Evolutionary conservation across 2,113 vertebrate genomes (phyloP), one percentile per base, ranked within the genome.

Genomic region (Rhineura floridana): DNA sequence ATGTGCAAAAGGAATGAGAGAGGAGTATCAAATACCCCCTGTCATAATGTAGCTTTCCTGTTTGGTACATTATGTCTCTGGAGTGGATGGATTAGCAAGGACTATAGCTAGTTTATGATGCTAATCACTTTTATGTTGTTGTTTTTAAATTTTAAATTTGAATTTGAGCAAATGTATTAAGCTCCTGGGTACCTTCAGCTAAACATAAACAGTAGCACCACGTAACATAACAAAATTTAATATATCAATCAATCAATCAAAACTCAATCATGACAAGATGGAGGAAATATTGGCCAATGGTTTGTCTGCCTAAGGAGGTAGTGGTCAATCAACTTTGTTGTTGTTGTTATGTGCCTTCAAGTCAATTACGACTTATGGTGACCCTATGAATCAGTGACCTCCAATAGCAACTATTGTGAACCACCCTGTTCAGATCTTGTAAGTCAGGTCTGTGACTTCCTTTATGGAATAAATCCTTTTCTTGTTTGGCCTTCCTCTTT

Each of bases 141-240:
- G 19, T 50, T 30, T 59, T 82, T 73, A 59, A 42, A 48, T 44
- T 36, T 25, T 46, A 3, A 23, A 65, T n/a, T 36, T 65, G 69
- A n/a, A 21, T n/a, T 82, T n/a, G 28, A 87, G 42, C 33, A 88
- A 62, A 28, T 3, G 1, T 87, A 83, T 21, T 85, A 69, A 90
- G 23, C 12, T 70, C 30, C 46, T 25, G 13, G 30, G 9, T 70
- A 8, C 55, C 77, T 79, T 52, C 33, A n/a, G 50, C 33, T 19
- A 6, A 80, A 75, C 42, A 42, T 39, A 73, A 39, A 73, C 42
- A 42, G 23, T 59, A 59, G 21, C 8, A 33, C 42, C 25, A 39
- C 48, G 23, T 25, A 62, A 39, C 72, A 44, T 65, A 75, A 59
- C 48, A 79, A 12, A 46, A 44, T n/a, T n/a, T n/a, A n/a, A n/a